Percentiles rank a stretch among this genome's conserved stretches.
phyloP scores from a whole-genome alignment of 37 sponge, comb jelly and placozoan species.

The Aplysina aerophoba region DNA sequence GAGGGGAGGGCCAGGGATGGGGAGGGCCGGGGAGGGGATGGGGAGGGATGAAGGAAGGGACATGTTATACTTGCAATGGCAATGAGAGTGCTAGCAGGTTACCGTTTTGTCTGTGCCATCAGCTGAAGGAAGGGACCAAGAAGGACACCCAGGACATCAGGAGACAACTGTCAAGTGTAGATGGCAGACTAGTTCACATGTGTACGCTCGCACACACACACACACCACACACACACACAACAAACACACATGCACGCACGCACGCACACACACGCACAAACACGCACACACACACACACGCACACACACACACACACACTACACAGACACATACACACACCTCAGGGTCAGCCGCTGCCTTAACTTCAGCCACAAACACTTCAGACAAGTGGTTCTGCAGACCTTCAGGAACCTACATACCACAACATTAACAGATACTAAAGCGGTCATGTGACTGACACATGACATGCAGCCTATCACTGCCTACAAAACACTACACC shows the following conservation, averaged over 20 bases:
- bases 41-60: too few relatives aligned
- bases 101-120: background rate
- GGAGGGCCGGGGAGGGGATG: too few relatives aligned
- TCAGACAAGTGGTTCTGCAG: conserved; percentile 15
- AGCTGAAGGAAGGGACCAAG: conserved; percentile 5
- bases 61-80: too few relatives aligned
- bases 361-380: conserved; percentile 9
- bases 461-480: too few relatives aligned
- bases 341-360: background rate
- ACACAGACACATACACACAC: background rate
- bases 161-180: background rate
- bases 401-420: background rate
- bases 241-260: too few relatives aligned
- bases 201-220: background rate
- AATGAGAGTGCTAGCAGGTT: too few relatives aligned
- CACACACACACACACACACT: conserved; percentile 8
- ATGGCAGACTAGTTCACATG: background rate
- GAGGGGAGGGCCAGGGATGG: too few relatives aligned
- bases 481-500: too few relatives aligned
- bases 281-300: background rate
- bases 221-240: background rate
- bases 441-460: too few relatives aligned
- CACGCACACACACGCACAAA: too few relatives aligned
- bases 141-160: background rate
- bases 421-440: too few relatives aligned